These are phyloP conservation scores for Xenus cinereus DNA, from an alignment of 2,113 vertebrate genomes.

Conservation along the genomic window DNA sequence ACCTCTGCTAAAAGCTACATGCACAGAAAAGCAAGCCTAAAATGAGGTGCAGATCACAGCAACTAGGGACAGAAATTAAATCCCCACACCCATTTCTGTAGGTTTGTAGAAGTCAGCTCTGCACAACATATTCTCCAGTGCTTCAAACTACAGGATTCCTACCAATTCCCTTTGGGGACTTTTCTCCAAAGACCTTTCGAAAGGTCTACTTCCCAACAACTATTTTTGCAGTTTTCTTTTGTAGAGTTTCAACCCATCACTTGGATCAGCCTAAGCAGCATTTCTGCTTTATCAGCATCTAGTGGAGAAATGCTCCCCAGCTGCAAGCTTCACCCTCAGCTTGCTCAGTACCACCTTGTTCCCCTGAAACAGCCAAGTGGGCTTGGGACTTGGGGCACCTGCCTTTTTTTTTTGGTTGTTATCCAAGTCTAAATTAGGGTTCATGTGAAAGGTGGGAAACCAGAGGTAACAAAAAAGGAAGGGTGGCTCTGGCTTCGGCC, in stretches of 20 bases:
- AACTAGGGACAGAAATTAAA: not conserved
- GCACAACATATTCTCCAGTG: not conserved
- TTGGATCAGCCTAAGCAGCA: not conserved
- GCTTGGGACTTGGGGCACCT: not conserved
- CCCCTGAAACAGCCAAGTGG: not conserved
- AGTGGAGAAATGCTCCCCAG: not conserved
- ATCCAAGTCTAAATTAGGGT: not conserved
- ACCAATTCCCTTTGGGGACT: not conserved
- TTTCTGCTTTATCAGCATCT: not conserved
- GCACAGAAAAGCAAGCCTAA: not conserved
- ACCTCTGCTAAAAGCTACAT: not conserved
- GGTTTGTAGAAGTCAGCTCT: not conserved
- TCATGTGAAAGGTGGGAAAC: not conserved
- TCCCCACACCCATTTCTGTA: not conserved
- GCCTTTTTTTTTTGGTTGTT: not conserved
- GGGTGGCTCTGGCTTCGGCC: not conserved
- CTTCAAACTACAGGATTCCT: not conserved
- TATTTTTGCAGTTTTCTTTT: not conserved
- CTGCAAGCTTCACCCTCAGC: not conserved
- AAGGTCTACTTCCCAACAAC: not conserved
- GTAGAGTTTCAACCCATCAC: not conserved
- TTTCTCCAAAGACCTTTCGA: not conserved
- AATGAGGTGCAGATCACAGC: not conserved
- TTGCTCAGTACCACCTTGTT: not conserved
- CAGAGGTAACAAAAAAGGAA: not conserved